phyloP scores from a whole-genome alignment of 2,113 vertebrate species.

The Hucho hucho region DNA sequence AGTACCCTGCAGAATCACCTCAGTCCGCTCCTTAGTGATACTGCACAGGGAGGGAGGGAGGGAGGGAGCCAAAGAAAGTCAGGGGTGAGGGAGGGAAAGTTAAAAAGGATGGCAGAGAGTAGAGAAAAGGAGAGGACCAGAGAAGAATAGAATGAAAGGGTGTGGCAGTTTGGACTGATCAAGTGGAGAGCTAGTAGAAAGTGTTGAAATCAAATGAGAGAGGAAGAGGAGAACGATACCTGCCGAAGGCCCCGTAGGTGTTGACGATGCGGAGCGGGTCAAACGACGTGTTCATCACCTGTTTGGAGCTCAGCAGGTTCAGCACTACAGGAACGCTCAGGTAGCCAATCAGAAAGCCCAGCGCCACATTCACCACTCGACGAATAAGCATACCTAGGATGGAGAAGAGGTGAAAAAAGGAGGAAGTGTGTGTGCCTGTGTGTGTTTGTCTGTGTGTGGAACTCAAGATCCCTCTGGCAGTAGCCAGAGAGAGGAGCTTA shows the following conservation, averaged over 20 bases:
- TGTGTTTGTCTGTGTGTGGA: neutral
- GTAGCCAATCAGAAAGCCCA: conserved; percentile 82
- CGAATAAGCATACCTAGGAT: conserved; percentile 73
- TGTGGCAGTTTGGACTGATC: neutral
- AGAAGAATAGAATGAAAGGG: neutral
- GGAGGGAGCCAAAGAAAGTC: neutral
- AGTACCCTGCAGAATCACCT: conserved; percentile 91
- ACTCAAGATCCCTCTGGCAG: conserved; percentile 12
- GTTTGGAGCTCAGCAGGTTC: conserved; percentile 85
- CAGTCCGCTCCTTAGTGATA: conserved; percentile 92
- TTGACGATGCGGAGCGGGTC: conserved; percentile 91
- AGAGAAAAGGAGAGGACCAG: neutral
- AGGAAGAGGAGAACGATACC: conserved; percentile 66
- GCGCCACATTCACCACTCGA: conserved; percentile 72
- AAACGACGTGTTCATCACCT: conserved; percentile 95
- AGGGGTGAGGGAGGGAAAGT: conserved; percentile 1
- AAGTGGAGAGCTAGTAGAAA: neutral
- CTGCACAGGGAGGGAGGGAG: conserved; percentile 70
- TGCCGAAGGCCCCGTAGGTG: conserved; percentile 95
- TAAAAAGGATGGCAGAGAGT: neutral
- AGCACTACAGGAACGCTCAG: conserved; percentile 89
- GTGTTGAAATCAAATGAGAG: rapidly evolving
- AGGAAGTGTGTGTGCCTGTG: neutral
- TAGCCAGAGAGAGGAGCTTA: conserved; percentile 2
- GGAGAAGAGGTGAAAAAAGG: conserved; percentile 30